Percentiles rank a stretch among this genome's conserved stretches.
Evolutionary conservation across 2,113 vertebrate genomes (phyloP).

Genomic region (Dasypus novemcinctus): DNA sequence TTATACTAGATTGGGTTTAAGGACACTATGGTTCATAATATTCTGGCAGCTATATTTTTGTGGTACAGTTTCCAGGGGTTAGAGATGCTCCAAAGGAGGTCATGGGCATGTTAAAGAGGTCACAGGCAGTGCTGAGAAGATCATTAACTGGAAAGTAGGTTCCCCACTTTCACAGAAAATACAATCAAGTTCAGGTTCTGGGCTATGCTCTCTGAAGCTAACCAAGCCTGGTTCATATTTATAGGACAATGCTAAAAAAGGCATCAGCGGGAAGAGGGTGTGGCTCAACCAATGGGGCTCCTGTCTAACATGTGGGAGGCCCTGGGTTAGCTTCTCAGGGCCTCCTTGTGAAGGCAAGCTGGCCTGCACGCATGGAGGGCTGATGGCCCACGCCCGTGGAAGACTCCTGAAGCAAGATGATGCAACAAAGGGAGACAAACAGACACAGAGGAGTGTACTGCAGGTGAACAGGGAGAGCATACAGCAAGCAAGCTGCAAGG

Average conservation of each 20-base stretch:
- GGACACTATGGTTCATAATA: conserved; percentile 7
- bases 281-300: too few relatives aligned
- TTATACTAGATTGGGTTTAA: background rate
- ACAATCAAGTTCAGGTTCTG: background rate
- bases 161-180: background rate
- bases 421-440: too few relatives aligned
- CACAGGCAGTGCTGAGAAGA: background rate
- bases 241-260: background rate
- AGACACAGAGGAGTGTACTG: too few relatives aligned
- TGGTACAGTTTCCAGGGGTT: background rate
- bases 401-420: too few relatives aligned
- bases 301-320: too few relatives aligned
- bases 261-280: too few relatives aligned
- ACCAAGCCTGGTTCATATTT: background rate
- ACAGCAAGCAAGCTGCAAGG: too few relatives aligned
- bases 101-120: background rate
- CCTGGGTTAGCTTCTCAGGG: too few relatives aligned
- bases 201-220: background rate
- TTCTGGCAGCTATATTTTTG: conserved; percentile 3
- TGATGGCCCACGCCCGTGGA: too few relatives aligned
- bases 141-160: background rate
- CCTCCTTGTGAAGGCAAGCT: too few relatives aligned
- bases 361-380: too few relatives aligned
- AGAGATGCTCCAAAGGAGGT: background rate
- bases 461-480: too few relatives aligned